Percentiles rank a stretch among this genome's conserved stretches.
Conservation (phyloP, 2,888 invertebrate genomes). For the Leucoptera coffeella region DNA sequence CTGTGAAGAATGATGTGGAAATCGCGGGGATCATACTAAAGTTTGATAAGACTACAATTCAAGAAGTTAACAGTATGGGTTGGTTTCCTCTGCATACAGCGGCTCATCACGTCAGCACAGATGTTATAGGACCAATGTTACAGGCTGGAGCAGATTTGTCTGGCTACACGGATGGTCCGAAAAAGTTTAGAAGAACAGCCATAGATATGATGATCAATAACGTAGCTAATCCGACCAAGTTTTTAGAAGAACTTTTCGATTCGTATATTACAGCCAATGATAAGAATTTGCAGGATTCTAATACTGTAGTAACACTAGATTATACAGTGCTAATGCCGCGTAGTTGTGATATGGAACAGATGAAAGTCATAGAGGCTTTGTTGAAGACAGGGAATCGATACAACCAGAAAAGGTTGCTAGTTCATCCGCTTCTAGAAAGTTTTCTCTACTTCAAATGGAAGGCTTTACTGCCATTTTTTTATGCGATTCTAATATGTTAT, state of each 20-base stretch:
- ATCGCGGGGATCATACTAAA: constrained; percentile 25
- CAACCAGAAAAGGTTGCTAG: constrained; percentile 34
- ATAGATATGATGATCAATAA: constrained; percentile 46
- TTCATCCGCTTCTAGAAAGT: constrained; percentile 53
- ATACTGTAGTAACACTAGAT: constrained; percentile 42
- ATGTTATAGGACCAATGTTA: constrained; percentile 37
- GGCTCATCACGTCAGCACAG: constrained; percentile 52
- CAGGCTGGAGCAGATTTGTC: constrained; percentile 41
- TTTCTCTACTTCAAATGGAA: constrained; percentile 54
- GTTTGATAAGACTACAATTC: constrained; percentile 28
- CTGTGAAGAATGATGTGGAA: constrained; percentile 25
- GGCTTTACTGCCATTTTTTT: constrained; percentile 46
- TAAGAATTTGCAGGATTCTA: constrained; percentile 23
- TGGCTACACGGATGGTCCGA: constrained; percentile 27
- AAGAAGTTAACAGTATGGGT: constrained; percentile 28
- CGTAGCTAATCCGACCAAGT: constrained; percentile 44
- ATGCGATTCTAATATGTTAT: constrained; percentile 40
- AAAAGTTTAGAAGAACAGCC: constrained; percentile 32
- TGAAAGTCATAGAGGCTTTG: constrained; percentile 49
- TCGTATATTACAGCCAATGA: constrained; percentile 40
- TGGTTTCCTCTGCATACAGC: constrained; percentile 39
- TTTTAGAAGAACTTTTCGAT: constrained; percentile 46
- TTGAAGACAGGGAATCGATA: constrained; percentile 46
- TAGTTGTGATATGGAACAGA: constrained; percentile 38
- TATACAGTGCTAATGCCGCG: constrained; percentile 41